Conservation (phyloP, 2,888 invertebrate species). For the Tribolium freemani region DNA sequence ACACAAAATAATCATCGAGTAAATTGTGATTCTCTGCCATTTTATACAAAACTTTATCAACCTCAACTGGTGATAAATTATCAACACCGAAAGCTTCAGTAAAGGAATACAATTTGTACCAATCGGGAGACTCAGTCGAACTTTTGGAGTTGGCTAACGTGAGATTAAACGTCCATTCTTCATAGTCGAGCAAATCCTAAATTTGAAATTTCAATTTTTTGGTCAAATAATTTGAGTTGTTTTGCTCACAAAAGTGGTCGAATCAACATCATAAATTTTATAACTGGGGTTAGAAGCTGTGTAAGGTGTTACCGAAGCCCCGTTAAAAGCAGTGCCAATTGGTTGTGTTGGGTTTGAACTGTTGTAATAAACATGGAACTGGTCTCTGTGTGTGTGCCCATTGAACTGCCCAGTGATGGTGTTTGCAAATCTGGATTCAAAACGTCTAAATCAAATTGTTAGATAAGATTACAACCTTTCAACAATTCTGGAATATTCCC, state of each 20-base stretch:
- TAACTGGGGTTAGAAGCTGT: conserved; percentile 75
- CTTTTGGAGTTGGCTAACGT: conserved; percentile 75
- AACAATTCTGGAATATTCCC: conserved; percentile 73
- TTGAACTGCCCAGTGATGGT: conserved; percentile 85
- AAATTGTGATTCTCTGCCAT: conserved; percentile 72
- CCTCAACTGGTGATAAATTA: conserved; percentile 74
- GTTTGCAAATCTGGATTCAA: conserved; percentile 71
- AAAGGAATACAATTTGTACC: conserved; percentile 82
- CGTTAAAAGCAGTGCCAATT: conserved; percentile 80
- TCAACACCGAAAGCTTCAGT: conserved; percentile 74
- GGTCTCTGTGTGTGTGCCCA: conserved; percentile 85
- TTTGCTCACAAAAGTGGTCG: conserved; percentile 53
- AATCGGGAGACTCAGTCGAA: conserved; percentile 71
- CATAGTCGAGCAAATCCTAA: conserved; percentile 75
- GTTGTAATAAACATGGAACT: conserved; percentile 79
- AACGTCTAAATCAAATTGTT: not conserved
- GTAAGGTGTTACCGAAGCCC: conserved; percentile 84
- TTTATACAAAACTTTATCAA: conserved; percentile 73
- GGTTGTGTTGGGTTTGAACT: conserved; percentile 70
- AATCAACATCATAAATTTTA: conserved; percentile 80
- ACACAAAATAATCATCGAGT: conserved; percentile 62
- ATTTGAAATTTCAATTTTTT: not conserved
- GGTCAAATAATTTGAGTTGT: too few species aligned
- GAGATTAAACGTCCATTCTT: conserved; percentile 82
- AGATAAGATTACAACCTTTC: conserved; percentile 45